Conservation (phyloP, 2,113 vertebrate genomes). For the Peromyscus maniculatus region DNA sequence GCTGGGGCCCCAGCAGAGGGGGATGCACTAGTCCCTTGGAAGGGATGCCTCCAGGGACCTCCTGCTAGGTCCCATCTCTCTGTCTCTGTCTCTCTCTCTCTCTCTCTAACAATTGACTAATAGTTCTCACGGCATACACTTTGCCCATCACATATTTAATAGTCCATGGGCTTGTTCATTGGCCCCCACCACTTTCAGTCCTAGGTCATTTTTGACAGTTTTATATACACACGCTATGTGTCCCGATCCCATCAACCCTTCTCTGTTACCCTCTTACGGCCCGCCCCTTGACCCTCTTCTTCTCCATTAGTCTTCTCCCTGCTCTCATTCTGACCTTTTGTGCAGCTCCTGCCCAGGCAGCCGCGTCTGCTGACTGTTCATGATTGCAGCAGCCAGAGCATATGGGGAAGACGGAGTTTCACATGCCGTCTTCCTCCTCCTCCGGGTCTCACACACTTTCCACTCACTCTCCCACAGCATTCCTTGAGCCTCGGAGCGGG, state of each 20-base stretch:
- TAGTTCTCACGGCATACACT: background rate
- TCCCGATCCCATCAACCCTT: background rate
- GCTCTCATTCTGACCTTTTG: background rate
- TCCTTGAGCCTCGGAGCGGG: background rate
- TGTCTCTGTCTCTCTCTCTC: background rate
- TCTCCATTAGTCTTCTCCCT: background rate
- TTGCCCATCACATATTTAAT: background rate
- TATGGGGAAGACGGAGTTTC: background rate
- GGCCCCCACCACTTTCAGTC: background rate
- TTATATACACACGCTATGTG: background rate
- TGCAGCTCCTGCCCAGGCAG: background rate
- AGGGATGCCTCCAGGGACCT: background rate
- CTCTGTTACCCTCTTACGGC: background rate
- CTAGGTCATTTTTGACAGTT: background rate
- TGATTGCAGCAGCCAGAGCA: background rate
- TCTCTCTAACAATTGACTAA: background rate
- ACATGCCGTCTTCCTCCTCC: background rate
- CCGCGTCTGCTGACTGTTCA: background rate
- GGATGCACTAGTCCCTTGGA: background rate
- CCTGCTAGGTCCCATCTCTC: background rate
- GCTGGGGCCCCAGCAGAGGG: background rate
- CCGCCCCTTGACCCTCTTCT: background rate
- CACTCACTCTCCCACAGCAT: background rate
- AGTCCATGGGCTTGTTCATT: background rate
- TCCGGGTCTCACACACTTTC: background rate